These are phyloP conservation scores for Miltochrista miniata DNA, from an alignment of 2,888 invertebrate genomes.

Conservation along the genomic window DNA sequence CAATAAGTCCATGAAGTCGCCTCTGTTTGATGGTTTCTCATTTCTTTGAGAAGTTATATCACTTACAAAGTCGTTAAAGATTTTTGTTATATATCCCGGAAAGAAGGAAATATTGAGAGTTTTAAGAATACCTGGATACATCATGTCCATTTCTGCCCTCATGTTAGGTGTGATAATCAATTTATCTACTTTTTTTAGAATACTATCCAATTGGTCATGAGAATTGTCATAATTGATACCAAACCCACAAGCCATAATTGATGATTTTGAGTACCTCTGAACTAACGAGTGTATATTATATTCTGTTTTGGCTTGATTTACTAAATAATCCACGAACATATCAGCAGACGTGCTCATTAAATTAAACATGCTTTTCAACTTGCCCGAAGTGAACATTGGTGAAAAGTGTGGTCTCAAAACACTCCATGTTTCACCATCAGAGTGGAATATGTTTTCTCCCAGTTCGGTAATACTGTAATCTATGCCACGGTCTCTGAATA, in stretches of 20 bases:
- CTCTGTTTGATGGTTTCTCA: constrained; percentile 37
- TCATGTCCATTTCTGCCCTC: constrained; percentile 39
- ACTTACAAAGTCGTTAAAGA: constrained; percentile 41
- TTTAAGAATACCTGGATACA: constrained; percentile 50
- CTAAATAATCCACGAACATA: constrained; percentile 36
- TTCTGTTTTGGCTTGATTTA: constrained; percentile 24
- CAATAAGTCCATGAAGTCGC: constrained; percentile 54
- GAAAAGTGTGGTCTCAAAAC: constrained; percentile 44
- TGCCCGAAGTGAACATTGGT: constrained; percentile 54
- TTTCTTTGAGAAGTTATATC: constrained; percentile 40
- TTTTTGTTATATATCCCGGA: constrained; percentile 29
- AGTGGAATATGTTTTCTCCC: constrained; percentile 55
- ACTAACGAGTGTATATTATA: constrained; percentile 37
- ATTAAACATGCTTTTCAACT: constrained; percentile 54
- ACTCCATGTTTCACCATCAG: constrained; percentile 56
- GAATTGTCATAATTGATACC: constrained; percentile 43
- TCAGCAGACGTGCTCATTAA: constrained; percentile 45
- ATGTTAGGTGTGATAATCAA: constrained; percentile 17
- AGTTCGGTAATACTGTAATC: constrained; percentile 51
- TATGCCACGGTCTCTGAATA: constrained; percentile 53
- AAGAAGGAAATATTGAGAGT: constrained; percentile 37
- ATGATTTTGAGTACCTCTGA: constrained; percentile 42
- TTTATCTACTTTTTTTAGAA: constrained; percentile 21
- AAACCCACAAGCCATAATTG: constrained; percentile 46
- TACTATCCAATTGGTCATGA: constrained; percentile 17